Base-by-base conservation (phyloP, 2,888 invertebrate genomes). In the Mycalesis mineus region DNA sequence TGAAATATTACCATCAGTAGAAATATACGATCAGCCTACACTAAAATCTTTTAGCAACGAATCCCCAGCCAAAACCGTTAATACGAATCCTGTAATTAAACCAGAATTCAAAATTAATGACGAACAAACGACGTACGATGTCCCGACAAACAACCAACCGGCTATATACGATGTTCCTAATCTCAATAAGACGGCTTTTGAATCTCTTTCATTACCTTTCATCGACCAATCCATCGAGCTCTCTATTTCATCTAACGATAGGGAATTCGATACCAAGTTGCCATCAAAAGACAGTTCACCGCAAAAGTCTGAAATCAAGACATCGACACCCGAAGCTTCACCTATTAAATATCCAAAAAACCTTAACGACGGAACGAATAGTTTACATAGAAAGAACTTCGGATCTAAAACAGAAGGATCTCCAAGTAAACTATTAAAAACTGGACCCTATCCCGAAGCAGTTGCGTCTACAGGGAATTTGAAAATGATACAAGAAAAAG, bases 161-260 rank as follows among this genome's bases (percentile, higher is more conserved):
- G 84, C 86, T 37, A 89, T 90, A 50, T 90, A 90, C 67, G 90
- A 90, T 61, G 84, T 90, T 31, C 90, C 90, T 33, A 72, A 66
- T 55, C 72, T 77, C 33, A 84, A 78, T 47, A 89, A 90, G 71
- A 86, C 85, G 28, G 84, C 88, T 14, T 88, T 88, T 59, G 88
- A 88, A 67, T 84, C 88, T 3, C 69, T 89, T 54, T 88, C 89
- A 4, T 65, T 90, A 41, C 89, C 89, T 44, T 89, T 83, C 59
- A 89, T 89, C 61, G 89, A 89, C 62, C 88, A 88, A 73, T 88
- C 88, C 28, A 85, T 88, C 72, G 89, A 89, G 55, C 79, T 87
- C 64, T 86, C 87, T 77, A 87, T 87, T 70, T 75, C 85, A 17
- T 77, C 82, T n/a, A 87, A 87, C 71, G 88, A 88, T 80, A 86